Percentiles rank a stretch among this genome's conserved stretches.
phyloP scores from a whole-genome alignment of 2,113 vertebrate species.

The Trematocara unimaculatum region DNA sequence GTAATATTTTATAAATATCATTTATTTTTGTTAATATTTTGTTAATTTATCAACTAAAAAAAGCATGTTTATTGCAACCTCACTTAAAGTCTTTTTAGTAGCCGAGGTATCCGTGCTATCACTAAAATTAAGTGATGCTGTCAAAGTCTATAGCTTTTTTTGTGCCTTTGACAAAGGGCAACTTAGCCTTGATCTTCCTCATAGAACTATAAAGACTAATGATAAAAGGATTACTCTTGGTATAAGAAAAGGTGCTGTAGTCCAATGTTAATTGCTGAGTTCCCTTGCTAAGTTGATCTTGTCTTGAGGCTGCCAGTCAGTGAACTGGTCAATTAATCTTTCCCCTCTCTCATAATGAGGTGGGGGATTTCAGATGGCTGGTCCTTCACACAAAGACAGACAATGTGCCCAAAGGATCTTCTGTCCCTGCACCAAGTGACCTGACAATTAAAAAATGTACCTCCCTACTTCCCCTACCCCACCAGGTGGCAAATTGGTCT shows the following conservation, averaged over 20 bases:
- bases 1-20: neutral
- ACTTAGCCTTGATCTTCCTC: conserved; percentile 55
- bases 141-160: conserved; percentile 9
- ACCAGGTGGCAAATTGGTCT: conserved; percentile 79
- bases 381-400: conserved; percentile 68
- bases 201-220: conserved; percentile 55
- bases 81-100: neutral
- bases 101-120: conserved; percentile 4
- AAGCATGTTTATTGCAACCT: conserved; percentile 4
- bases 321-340: conserved; percentile 82
- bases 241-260: conserved; percentile 66
- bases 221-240: conserved; percentile 65
- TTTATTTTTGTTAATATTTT: neutral
- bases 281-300: conserved; percentile 72
- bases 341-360: conserved; percentile 73
- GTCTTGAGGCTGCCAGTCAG: conserved; percentile 74
- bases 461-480: conserved; percentile 64
- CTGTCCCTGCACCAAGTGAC: conserved; percentile 68
- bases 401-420: conserved; percentile 73
- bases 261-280: conserved; percentile 71
- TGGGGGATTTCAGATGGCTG: conserved; percentile 71
- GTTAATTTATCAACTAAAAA: neutral
- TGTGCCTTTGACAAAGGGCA: conserved; percentile 54
- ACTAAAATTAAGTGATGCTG: conserved; percentile 34
- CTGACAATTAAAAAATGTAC: conserved; percentile 76